Conservation (phyloP, 2,797 vertebrate species). For the Mareca penelope region DNA sequence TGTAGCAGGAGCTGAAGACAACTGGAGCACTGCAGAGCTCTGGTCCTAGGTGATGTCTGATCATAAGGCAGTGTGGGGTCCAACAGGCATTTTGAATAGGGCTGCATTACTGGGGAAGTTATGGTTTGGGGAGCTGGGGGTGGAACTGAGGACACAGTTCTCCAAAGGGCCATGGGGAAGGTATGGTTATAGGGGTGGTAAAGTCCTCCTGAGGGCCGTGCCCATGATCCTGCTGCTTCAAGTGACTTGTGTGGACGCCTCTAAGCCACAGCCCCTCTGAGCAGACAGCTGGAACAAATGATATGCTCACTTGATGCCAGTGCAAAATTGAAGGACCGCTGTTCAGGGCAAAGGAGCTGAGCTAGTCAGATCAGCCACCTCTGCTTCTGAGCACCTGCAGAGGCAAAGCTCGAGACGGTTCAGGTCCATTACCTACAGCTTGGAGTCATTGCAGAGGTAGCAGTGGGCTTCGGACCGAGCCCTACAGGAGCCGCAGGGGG, state of each 20-base stretch:
- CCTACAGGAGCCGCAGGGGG: neutral
- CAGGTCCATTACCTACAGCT: fast-evolving
- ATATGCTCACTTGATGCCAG: neutral
- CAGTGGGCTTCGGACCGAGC: fast-evolving
- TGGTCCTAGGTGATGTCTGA: neutral
- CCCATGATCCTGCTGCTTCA: neutral
- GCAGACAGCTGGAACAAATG: neutral
- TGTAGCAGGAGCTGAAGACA: neutral
- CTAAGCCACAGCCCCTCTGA: neutral
- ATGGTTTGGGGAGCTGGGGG: neutral
- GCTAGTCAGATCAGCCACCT: neutral
- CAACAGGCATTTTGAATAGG: neutral
- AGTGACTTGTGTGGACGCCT: fast-evolving
- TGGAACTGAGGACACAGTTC: neutral
- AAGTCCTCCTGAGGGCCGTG: neutral
- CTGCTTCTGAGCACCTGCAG: neutral
- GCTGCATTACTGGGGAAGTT: neutral
- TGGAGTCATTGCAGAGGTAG: fast-evolving
- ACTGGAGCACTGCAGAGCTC: neutral
- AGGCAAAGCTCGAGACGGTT: neutral
- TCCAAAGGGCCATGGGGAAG: neutral
- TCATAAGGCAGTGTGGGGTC: fast-evolving
- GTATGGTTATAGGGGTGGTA: neutral
- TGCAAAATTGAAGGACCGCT: neutral
- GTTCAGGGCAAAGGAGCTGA: neutral